Conservation (phyloP, 2,888 invertebrate species). For the Lucinisca nassula region DNA sequence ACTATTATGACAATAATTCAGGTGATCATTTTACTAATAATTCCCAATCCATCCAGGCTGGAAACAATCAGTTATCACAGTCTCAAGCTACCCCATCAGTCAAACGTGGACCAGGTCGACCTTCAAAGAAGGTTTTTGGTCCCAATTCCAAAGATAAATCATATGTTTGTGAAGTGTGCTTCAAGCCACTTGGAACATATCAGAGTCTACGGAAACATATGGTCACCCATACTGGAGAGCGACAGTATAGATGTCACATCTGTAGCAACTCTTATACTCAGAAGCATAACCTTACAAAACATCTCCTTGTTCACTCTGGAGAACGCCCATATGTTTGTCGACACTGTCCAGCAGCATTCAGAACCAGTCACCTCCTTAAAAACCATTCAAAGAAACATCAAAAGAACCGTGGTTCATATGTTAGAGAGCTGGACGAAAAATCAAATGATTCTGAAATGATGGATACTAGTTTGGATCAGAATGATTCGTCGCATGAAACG, state of each 20-base stretch:
- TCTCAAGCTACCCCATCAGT: not conserved
- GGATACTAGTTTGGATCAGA: not conserved
- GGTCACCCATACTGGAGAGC: constrained; percentile 55
- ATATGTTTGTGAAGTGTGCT: constrained; percentile 50
- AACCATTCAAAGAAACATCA: constrained; percentile 57
- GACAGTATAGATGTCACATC: constrained; percentile 59
- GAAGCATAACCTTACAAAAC: constrained; percentile 68
- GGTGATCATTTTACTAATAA: not conserved
- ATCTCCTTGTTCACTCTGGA: constrained; percentile 57
- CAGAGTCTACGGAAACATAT: constrained; percentile 53
- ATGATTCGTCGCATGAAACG: not conserved
- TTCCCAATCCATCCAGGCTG: not conserved
- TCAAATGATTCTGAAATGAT: not conserved
- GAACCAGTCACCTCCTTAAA: constrained; percentile 60
- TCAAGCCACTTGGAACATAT: constrained; percentile 49
- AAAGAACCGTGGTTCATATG: not conserved
- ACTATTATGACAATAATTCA: not conserved
- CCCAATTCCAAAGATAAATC: not conserved
- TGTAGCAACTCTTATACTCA: constrained; percentile 67
- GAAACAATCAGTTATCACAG: not conserved
- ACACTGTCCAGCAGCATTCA: constrained; percentile 57
- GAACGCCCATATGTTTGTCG: constrained; percentile 59
- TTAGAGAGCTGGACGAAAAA: not conserved
- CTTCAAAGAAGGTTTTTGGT: not conserved
- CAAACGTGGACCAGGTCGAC: not conserved